These are phyloP conservation scores for Crenichthys baileyi DNA, from an alignment of 2,797 vertebrate species.

Conservation along the genomic window DNA sequence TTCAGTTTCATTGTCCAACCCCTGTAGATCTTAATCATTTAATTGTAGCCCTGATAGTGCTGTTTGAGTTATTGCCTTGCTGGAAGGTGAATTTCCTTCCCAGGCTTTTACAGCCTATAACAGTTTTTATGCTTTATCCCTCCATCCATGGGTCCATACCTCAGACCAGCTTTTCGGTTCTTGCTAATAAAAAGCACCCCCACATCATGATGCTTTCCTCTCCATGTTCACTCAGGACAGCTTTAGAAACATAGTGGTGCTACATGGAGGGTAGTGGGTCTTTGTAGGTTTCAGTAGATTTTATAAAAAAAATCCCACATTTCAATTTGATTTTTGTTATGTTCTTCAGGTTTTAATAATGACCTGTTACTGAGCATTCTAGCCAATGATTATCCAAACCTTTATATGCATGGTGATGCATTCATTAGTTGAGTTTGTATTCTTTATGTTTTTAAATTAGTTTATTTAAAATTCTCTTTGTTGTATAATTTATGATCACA, in stretches of 20 bases:
- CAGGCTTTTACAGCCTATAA: background rate
- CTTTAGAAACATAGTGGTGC: background rate
- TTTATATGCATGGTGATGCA: background rate
- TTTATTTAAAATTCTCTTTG: slow-evolving; percentile 1
- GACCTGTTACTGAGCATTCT: background rate
- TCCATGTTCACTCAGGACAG: background rate
- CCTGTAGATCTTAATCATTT: background rate
- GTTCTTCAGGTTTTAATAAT: background rate
- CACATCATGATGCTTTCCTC: background rate
- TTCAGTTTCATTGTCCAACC: too few relatives aligned
- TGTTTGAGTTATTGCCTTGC: background rate
- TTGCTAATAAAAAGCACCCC: background rate
- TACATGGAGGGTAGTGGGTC: background rate
- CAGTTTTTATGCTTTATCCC: background rate
- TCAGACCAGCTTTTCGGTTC: too few relatives aligned
- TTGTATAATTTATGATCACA: background rate
- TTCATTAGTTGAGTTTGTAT: background rate
- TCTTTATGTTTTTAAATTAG: background rate
- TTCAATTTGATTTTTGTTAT: background rate
- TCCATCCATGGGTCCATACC: background rate
- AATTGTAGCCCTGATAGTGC: background rate
- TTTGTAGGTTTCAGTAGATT: background rate
- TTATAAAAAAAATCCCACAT: background rate
- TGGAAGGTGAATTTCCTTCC: background rate
- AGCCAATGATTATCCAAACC: too few relatives aligned